Percentiles rank a stretch among this genome's conserved stretches.
Conservation (phyloP, 2,797 vertebrate species). For the Cryptoprocta ferox region DNA sequence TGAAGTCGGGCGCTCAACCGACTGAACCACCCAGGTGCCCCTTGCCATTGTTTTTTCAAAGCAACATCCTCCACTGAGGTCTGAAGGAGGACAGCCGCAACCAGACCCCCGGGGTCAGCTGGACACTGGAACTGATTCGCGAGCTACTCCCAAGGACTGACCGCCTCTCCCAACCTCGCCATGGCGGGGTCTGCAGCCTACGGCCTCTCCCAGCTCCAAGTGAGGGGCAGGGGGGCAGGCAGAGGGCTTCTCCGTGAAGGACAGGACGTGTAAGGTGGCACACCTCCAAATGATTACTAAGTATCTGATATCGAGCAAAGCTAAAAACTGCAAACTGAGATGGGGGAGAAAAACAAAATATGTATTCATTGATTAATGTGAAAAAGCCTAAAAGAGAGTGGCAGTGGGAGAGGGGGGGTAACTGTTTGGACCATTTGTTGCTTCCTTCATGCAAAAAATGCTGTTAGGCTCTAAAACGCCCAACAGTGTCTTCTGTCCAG, state of each 20-base stretch:
- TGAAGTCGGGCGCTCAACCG: too few species aligned
- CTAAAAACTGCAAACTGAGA: neutral
- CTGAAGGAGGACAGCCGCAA: neutral
- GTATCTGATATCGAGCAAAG: neutral
- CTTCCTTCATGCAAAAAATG: neutral
- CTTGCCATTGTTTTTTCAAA: neutral
- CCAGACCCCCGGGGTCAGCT: neutral
- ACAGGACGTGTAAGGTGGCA: neutral
- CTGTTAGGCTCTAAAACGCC: neutral
- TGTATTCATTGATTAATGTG: neutral
- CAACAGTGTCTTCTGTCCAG: neutral
- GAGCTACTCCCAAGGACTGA: neutral
- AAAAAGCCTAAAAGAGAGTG: neutral
- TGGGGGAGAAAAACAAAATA: neutral
- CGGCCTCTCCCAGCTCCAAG: rapidly evolving
- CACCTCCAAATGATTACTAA: neutral
- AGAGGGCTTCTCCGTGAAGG: neutral
- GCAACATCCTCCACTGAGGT: neutral
- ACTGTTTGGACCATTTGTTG: neutral
- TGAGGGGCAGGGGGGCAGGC: neutral
- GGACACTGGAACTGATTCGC: neutral
- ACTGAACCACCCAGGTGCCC: too few species aligned
- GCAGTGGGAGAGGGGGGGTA: neutral
- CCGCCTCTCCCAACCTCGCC: rapidly evolving
- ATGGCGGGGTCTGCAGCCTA: neutral